A percentile compares a stretch with the other conserved stretches of the same genome.
Evolutionary conservation across 1,140 invertebrate species (phyloP).

Genomic region (Hyposmocoma kahamanoa): DNA sequence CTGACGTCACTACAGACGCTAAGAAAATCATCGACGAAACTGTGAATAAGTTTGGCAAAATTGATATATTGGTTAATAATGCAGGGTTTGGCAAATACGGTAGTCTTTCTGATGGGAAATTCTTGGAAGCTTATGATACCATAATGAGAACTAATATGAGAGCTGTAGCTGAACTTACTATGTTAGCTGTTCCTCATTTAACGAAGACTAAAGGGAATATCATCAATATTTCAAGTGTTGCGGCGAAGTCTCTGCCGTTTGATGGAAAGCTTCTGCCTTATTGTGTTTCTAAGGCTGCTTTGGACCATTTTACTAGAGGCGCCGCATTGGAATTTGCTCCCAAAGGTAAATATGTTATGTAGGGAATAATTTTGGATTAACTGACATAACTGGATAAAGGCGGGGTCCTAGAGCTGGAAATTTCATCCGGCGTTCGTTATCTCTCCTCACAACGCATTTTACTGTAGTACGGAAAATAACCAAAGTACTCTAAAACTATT

Average conservation of each 20-base stretch:
- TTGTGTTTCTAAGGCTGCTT: slow-evolving; percentile 74
- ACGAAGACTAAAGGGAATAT: slow-evolving; percentile 80
- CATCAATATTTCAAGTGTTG: slow-evolving; percentile 85
- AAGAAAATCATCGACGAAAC: slow-evolving; percentile 74
- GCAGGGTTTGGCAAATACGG: slow-evolving; percentile 80
- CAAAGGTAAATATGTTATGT: no score
- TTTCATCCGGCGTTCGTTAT: no score
- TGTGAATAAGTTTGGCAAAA: slow-evolving; percentile 72
- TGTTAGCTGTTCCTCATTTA: slow-evolving; percentile 81
- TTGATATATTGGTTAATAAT: slow-evolving; percentile 82
- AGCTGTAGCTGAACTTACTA: slow-evolving; percentile 79
- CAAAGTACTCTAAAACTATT: no score
- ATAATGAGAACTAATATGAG: slow-evolving; percentile 81
- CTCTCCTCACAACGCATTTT: no score
- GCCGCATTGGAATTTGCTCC: slow-evolving; percentile 77
- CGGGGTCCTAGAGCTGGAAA: no score
- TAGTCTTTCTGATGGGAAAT: slow-evolving; percentile 77
- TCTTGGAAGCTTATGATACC: slow-evolving; percentile 80
- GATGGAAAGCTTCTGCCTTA: neutral
- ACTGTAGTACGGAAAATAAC: no score
- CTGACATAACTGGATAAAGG: no score
- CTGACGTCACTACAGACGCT: slow-evolving; percentile 77
- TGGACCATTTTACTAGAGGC: slow-evolving; percentile 84
- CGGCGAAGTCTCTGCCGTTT: slow-evolving; percentile 66
- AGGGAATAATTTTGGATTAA: no score